These are phyloP conservation scores for Catonia carolina DNA, from an alignment of 2,888 invertebrate species.

Conservation along the genomic window DNA sequence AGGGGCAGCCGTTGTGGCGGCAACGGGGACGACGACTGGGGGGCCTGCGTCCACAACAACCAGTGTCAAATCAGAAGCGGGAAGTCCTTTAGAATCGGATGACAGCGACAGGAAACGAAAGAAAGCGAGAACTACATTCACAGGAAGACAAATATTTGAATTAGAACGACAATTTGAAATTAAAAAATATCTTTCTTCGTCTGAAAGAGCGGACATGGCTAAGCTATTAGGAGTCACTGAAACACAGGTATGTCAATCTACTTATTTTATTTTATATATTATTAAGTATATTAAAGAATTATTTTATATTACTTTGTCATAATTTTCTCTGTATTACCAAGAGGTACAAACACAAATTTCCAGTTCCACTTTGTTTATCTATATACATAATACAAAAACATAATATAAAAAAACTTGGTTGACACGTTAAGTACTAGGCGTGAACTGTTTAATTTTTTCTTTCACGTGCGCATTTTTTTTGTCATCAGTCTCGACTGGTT, in stretches of 20 bases:
- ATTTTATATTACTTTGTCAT: too few relatives aligned
- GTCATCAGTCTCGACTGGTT: too few relatives aligned
- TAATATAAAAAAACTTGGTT: too few relatives aligned
- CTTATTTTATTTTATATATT: neutral
- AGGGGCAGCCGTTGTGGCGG: conserved; percentile 22
- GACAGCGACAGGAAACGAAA: conserved; percentile 56
- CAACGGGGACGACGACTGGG: conserved; percentile 24
- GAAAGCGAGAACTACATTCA: conserved; percentile 92
- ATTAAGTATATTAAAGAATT: too few relatives aligned
- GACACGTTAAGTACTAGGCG: too few relatives aligned
- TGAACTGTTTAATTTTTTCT: too few relatives aligned
- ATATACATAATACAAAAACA: too few relatives aligned
- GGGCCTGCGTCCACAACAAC: too few relatives aligned
- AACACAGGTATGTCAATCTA: conserved; percentile 65
- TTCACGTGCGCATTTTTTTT: too few relatives aligned
- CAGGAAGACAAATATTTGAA: conserved; percentile 93
- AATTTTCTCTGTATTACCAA: too few relatives aligned
- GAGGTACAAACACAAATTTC: too few relatives aligned
- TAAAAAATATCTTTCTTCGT: conserved; percentile 93
- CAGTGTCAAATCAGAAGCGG: neutral
- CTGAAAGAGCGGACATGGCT: conserved; percentile 91
- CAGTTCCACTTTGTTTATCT: too few relatives aligned
- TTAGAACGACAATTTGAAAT: conserved; percentile 92
- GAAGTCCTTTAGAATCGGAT: conserved; percentile 27
- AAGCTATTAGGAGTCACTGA: conserved; percentile 89